These are phyloP conservation scores for Nomada lathburiana DNA, from an alignment of 2,888 invertebrate genomes.

Conservation along the genomic window DNA sequence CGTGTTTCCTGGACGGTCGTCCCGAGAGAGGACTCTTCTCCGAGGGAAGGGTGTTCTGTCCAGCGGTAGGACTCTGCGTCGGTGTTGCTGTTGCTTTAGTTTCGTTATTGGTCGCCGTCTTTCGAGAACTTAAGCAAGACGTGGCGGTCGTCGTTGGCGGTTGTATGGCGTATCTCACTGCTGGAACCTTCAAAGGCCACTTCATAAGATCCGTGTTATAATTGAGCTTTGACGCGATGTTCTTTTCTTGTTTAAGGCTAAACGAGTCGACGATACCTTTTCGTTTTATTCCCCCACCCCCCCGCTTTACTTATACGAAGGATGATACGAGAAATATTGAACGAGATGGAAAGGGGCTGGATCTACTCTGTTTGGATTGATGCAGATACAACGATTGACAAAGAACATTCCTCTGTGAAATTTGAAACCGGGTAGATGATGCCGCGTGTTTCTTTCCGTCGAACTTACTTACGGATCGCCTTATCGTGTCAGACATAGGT, in stretches of 20 bases:
- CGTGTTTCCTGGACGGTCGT: constrained; percentile 88
- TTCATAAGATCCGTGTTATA: constrained; percentile 52
- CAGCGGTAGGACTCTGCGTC: constrained; percentile 86
- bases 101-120: constrained; percentile 83
- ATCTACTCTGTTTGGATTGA: background rate
- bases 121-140: constrained; percentile 85
- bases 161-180: constrained; percentile 86
- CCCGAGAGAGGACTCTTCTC: constrained; percentile 82
- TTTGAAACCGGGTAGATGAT: too few relatives aligned
- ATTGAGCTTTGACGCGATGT: background rate
- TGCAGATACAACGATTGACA: background rate
- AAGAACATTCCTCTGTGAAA: too few relatives aligned
- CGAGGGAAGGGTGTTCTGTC: constrained; percentile 76
- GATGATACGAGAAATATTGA: too few relatives aligned
- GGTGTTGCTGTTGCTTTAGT: constrained; percentile 85
- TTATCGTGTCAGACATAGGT: too few relatives aligned
- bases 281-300: too few relatives aligned
- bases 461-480: too few relatives aligned
- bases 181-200: constrained; percentile 84
- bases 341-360: background rate
- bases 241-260: background rate
- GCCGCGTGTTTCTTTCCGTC: too few relatives aligned
- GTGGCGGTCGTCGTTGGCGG: constrained; percentile 85
- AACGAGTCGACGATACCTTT: background rate
- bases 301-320: background rate